A percentile compares a stretch with the other conserved stretches of the same genome.
These are phyloP conservation scores for Pterocles gutturalis DNA, from an alignment of 2,113 vertebrate species.

Conservation along the genomic window DNA sequence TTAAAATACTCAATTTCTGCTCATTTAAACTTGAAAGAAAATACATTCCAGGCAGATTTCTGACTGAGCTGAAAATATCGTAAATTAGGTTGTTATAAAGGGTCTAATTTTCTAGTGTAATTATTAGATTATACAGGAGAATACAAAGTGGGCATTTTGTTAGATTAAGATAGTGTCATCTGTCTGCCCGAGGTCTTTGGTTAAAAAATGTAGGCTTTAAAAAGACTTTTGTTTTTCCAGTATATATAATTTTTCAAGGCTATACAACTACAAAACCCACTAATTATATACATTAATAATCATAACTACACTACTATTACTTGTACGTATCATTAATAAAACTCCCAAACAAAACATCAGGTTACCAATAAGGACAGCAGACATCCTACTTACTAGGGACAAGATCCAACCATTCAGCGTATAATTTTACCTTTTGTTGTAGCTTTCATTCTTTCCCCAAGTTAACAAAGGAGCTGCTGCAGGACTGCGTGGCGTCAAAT, in stretches of 20 bases:
- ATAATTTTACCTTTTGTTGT: neutral
- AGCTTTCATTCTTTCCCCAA: neutral
- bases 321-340: neutral
- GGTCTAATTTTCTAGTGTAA: constrained; percentile 45
- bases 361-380: neutral
- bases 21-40: constrained; percentile 68
- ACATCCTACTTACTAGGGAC: neutral
- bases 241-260: neutral
- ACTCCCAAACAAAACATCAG: neutral
- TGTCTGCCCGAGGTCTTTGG: neutral
- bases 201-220: neutral
- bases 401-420: neutral
- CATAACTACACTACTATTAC: neutral
- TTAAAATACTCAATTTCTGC: constrained; percentile 53
- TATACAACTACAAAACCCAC: neutral
- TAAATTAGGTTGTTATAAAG: constrained; percentile 25
- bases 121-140: constrained; percentile 35
- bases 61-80: constrained; percentile 52
- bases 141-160: constrained; percentile 12
- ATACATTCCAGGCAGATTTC: constrained; percentile 39
- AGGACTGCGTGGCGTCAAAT: neutral
- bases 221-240: neutral
- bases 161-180: neutral
- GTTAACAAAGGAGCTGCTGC: neutral
- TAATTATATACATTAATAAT: neutral